These are phyloP conservation scores for Pheosia gnoma DNA, from an alignment of 2,888 invertebrate genomes.

Conservation along the genomic window DNA sequence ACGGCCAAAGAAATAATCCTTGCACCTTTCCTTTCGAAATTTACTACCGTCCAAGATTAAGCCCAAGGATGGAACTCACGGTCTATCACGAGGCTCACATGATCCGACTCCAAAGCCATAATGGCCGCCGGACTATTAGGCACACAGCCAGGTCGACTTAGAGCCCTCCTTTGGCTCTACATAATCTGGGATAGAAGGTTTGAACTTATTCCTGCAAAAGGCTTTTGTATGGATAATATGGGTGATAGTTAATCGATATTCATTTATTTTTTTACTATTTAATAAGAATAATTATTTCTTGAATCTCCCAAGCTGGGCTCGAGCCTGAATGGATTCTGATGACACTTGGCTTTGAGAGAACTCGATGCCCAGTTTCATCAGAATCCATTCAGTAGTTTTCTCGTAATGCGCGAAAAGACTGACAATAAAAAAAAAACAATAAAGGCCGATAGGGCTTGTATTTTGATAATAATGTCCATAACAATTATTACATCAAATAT, in stretches of 20 bases:
- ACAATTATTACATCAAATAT: no score
- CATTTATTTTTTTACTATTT: no score
- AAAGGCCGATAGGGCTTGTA: no score
- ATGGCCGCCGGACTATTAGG: slow-evolving; percentile 62
- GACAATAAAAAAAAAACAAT: no score
- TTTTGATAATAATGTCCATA: no score
- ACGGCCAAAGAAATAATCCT: slow-evolving; percentile 27
- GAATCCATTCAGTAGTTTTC: no score
- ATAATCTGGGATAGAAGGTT: slow-evolving; percentile 60
- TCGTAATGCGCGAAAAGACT: no score
- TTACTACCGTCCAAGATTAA: slow-evolving; percentile 45
- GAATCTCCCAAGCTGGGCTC: no score
- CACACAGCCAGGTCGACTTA: slow-evolving; percentile 50
- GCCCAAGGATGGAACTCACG: slow-evolving; percentile 44
- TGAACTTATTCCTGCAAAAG: slow-evolving; percentile 51
- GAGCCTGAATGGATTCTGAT: no score
- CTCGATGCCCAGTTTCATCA: no score
- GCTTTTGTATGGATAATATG: slow-evolving; percentile 25
- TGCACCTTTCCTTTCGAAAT: slow-evolving; percentile 39
- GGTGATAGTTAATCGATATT: slow-evolving; percentile 21
- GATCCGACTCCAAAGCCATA: slow-evolving; percentile 56
- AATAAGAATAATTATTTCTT: no score
- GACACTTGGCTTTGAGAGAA: no score
- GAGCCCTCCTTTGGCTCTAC: slow-evolving; percentile 52
- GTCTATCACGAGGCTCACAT: slow-evolving; percentile 48